Conservation (phyloP, 2,113 vertebrate genomes). For the Callipepla squamata region DNA sequence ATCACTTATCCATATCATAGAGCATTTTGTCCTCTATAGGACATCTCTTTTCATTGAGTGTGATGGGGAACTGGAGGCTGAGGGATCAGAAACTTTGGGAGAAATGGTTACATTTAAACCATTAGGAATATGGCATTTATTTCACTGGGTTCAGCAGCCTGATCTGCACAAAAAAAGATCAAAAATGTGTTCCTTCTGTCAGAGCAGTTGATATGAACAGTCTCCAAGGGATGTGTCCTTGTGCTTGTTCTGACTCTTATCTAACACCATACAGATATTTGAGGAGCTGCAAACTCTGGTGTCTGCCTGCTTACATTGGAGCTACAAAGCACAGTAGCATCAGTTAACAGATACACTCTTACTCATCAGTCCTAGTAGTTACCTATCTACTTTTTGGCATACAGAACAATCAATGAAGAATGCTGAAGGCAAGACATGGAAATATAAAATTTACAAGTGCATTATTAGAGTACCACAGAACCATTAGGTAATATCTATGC, state of each 20-base stretch:
- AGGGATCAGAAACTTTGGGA: not conserved
- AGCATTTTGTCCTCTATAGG: not conserved
- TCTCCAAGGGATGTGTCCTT: not conserved
- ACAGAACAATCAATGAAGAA: not conserved
- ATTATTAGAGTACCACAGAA: not conserved
- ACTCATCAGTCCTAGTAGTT: not conserved
- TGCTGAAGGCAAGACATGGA: not conserved
- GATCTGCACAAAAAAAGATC: not conserved
- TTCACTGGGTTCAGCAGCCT: not conserved
- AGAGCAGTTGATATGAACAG: not conserved
- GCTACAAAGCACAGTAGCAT: not conserved
- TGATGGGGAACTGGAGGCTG: not conserved
- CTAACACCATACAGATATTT: not conserved
- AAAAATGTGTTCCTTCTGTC: not conserved
- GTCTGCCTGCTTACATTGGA: not conserved
- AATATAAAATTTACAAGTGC: not conserved
- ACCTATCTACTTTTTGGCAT: not conserved
- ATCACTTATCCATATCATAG: not conserved
- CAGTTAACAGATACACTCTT: not conserved
- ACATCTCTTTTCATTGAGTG: not conserved
- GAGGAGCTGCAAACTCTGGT: not conserved
- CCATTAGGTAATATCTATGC: rapidly evolving
- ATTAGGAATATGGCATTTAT: not conserved
- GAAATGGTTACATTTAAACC: not conserved
- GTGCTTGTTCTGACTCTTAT: not conserved